Evolutionary conservation across 1,140 invertebrate species (phyloP).

Genomic region (Watersipora subatra): DNA sequence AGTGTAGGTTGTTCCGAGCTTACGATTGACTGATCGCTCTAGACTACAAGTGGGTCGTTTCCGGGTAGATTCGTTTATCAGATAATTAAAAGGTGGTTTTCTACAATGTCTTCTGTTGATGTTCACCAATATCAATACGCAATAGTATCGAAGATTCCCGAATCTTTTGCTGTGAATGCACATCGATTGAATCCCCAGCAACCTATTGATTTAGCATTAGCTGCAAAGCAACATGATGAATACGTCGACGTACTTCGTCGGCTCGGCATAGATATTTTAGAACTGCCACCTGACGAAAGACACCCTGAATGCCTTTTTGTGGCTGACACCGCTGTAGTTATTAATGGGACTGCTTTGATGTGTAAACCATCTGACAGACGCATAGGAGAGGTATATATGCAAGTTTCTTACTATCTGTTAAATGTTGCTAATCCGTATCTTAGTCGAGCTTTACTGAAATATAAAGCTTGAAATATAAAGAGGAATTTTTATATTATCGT

Average conservation of each 20-base stretch:
- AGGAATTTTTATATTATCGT: background rate
- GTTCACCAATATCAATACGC: slow-evolving; percentile 13
- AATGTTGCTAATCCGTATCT: background rate
- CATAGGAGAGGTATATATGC: background rate
- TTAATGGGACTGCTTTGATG: slow-evolving; percentile 79
- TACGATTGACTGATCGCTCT: too few species aligned
- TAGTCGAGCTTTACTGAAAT: background rate
- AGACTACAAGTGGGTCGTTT: too few species aligned
- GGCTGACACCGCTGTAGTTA: slow-evolving; percentile 75
- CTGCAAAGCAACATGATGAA: slow-evolving; percentile 15
- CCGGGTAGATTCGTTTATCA: too few species aligned
- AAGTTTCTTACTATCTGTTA: background rate
- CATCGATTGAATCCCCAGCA: slow-evolving; percentile 8
- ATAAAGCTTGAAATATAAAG: background rate
- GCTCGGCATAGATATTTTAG: slow-evolving; percentile 76
- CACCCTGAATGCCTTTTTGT: slow-evolving; percentile 69
- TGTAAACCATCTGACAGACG: slow-evolving; percentile 46
- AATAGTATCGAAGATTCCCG: slow-evolving; percentile 13
- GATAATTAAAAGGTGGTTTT: too few species aligned
- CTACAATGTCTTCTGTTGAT: background rate
- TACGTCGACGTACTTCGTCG: slow-evolving; percentile 49
- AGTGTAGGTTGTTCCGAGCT: too few species aligned
- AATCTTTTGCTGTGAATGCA: slow-evolving; percentile 9
- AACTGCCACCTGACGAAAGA: slow-evolving; percentile 71
- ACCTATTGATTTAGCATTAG: slow-evolving; percentile 17